Percentiles rank a stretch among this genome's conserved stretches.
Evolutionary conservation across 2,113 vertebrate species (phyloP).

Genomic region (Desmodus rotundus): DNA sequence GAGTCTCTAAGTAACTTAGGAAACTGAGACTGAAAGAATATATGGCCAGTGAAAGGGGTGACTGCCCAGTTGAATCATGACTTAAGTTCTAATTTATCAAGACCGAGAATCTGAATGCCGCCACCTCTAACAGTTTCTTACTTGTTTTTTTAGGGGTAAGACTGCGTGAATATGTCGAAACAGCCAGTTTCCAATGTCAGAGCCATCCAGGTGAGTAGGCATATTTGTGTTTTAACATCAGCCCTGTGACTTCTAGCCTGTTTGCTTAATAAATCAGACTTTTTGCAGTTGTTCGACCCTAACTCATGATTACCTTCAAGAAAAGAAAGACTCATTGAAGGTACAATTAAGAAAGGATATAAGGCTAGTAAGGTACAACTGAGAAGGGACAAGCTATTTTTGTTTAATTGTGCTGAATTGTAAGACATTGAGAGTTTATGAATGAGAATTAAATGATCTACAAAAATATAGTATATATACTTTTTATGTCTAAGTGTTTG

Average conservation of each 20-base stretch:
- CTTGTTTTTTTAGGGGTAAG: slow-evolving; percentile 82
- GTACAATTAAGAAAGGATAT: background rate
- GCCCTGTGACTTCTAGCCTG: background rate
- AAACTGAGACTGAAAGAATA: slow-evolving; percentile 89
- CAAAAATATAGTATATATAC: background rate
- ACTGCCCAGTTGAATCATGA: slow-evolving; percentile 75
- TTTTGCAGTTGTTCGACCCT: slow-evolving; percentile 20
- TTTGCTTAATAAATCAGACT: slow-evolving; percentile 43
- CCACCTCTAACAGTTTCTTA: slow-evolving; percentile 76
- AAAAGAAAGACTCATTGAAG: background rate
- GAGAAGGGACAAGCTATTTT: slow-evolving; percentile 26
- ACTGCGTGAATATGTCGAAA: slow-evolving; percentile 90
- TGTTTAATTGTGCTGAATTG: background rate
- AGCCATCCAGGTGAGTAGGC: slow-evolving; percentile 94
- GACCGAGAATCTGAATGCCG: slow-evolving; percentile 77
- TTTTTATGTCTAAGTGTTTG: background rate
- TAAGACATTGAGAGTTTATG: slow-evolving; percentile 20
- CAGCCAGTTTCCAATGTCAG: slow-evolving; percentile 94
- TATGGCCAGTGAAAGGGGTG: slow-evolving; percentile 81
- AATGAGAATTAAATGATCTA: slow-evolving; percentile 39
- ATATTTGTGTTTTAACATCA: slow-evolving; percentile 72
- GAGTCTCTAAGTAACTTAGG: slow-evolving; percentile 88
- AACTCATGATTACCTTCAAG: slow-evolving; percentile 51
- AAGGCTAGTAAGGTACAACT: background rate
- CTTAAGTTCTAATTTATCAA: slow-evolving; percentile 81